These are phyloP conservation scores for Calonectris borealis DNA, from an alignment of 2,113 vertebrate genomes.

Conservation along the genomic window DNA sequence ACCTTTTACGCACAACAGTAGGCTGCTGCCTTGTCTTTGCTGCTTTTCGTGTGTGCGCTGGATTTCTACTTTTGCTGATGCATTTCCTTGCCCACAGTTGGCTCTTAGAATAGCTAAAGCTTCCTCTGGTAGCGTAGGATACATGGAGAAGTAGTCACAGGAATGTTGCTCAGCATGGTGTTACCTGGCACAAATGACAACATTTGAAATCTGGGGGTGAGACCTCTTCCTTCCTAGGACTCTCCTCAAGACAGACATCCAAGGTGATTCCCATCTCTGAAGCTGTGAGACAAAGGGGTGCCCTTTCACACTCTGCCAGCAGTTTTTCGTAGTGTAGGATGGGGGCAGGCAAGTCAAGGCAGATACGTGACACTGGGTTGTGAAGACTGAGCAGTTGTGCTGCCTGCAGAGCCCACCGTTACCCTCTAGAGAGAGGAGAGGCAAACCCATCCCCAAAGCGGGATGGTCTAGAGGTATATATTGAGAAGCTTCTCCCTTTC, in stretches of 20 bases:
- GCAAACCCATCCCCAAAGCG: neutral
- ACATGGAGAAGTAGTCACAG: neutral
- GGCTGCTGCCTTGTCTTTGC: neutral
- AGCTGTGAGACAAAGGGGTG: neutral
- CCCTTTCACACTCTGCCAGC: neutral
- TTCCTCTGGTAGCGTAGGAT: neutral
- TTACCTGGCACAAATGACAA: neutral
- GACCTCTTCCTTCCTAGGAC: neutral
- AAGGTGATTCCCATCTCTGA: neutral
- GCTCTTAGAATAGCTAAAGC: neutral
- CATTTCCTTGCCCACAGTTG: neutral
- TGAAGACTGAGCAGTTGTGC: neutral
- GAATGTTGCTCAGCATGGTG: neutral
- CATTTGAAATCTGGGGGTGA: neutral
- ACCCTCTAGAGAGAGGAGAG: neutral
- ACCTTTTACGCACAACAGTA: neutral
- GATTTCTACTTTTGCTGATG: neutral
- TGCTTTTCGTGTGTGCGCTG: neutral
- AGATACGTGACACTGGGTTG: accelerated
- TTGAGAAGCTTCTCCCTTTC: neutral
- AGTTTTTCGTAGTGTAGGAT: neutral
- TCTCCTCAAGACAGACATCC: neutral
- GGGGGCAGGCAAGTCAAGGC: accelerated
- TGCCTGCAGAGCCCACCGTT: neutral
- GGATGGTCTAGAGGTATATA: neutral